phyloP scores from a whole-genome alignment of 2,888 invertebrate species.

The Polydesmus complanatus region DNA sequence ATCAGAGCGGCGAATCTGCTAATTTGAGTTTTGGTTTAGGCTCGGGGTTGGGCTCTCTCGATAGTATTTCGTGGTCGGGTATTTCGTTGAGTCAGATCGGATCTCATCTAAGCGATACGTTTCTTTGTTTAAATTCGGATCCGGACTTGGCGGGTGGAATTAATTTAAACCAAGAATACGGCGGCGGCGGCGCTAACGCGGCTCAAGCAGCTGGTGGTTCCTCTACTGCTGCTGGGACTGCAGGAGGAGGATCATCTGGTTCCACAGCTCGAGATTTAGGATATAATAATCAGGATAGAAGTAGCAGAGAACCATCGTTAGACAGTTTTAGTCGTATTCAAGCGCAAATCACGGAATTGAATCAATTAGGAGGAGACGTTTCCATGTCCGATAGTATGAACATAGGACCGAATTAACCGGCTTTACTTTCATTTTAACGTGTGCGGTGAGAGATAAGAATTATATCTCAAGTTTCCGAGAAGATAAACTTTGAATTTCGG shows the following conservation, averaged over 20 bases:
- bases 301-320: constrained; percentile 1
- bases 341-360: constrained; percentile 6
- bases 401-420: not conserved
- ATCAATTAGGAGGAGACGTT: constrained; percentile 5
- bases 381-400: not conserved
- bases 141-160: not conserved
- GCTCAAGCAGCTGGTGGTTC: not conserved
- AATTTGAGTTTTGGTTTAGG: constrained; percentile 7
- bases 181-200: not conserved
- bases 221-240: not conserved
- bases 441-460: no score
- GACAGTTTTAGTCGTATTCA: constrained; percentile 11
- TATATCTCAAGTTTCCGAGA: no score
- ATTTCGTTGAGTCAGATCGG: constrained; percentile 10
- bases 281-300: not conserved
- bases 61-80: constrained; percentile 10
- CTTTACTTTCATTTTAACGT: not conserved
- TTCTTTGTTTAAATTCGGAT: constrained; percentile 10
- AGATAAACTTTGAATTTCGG: no score
- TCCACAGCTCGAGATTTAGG: not conserved
- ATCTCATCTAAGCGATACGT: constrained; percentile 13
- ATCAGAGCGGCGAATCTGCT: constrained; percentile 9
- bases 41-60: constrained; percentile 9
- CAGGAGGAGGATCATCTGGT: not conserved
- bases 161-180: not conserved